Conservation (phyloP, 2,113 vertebrate species). For the Bufo bufo region DNA sequence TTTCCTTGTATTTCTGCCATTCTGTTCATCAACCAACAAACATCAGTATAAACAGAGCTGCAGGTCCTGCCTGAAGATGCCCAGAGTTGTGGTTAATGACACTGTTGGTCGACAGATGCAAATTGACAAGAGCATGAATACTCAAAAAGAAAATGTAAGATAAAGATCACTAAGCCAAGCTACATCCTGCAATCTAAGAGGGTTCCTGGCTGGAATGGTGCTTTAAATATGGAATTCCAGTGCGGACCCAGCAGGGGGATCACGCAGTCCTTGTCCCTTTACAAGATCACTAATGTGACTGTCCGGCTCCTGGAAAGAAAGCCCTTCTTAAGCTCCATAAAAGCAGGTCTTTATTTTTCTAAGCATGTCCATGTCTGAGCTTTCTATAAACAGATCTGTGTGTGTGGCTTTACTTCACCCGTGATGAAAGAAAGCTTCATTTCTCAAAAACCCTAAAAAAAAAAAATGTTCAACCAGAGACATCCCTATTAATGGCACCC, state of each 20-base stretch:
- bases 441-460: constrained; percentile 3
- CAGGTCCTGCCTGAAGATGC: not conserved
- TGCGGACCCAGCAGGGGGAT: not conserved
- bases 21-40: not conserved
- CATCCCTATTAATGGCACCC: constrained; percentile 12
- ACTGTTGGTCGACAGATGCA: too few species aligned
- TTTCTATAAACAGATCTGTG: constrained; percentile 42
- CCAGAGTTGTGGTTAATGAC: not conserved
- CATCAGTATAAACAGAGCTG: not conserved
- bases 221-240: not conserved
- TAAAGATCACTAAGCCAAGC: not conserved
- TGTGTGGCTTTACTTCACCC: constrained; percentile 10
- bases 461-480: not conserved
- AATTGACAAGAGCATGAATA: not conserved
- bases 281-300: constrained; percentile 36
- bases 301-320: constrained; percentile 9
- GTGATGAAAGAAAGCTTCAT: constrained; percentile 45
- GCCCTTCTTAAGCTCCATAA: constrained; percentile 18
- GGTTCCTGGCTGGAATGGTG: not conserved
- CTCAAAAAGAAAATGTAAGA: not conserved
- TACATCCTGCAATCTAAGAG: not conserved
- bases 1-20: not conserved
- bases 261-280: not conserved
- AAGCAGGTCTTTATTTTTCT: constrained; percentile 44
- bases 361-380: constrained; percentile 5